Percentiles rank a stretch among this genome's conserved stretches.
Conservation (phyloP, 2,113 vertebrate species). For the Gobius niger region DNA sequence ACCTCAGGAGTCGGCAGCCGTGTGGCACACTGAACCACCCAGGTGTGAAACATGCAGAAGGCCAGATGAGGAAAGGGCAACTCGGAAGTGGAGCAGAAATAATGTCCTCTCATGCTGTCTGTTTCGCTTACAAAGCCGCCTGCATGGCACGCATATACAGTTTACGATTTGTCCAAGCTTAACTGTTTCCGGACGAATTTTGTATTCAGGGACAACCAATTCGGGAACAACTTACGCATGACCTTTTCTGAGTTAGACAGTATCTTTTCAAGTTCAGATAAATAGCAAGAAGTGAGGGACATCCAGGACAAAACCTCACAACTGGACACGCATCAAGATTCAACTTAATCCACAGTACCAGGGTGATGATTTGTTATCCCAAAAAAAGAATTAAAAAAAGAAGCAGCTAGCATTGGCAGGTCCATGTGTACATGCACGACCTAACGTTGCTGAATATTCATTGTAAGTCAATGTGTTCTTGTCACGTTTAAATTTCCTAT, state of each 20-base stretch:
- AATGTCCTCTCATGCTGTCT: constrained; percentile 26
- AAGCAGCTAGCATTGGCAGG: not conserved
- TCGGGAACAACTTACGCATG: no score
- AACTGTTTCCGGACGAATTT: no score
- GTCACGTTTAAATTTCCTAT: constrained; percentile 12
- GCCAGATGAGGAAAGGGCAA: constrained; percentile 60
- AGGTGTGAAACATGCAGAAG: constrained; percentile 65
- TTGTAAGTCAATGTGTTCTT: constrained; percentile 17
- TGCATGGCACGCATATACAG: not conserved
- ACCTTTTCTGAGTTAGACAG: no score
- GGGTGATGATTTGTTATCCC: not conserved
- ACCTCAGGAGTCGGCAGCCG: constrained; percentile 39
- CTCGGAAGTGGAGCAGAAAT: constrained; percentile 57
- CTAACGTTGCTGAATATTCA: not conserved
- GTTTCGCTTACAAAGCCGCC: constrained; percentile 29
- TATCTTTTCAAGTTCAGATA: not conserved
- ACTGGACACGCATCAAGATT: not conserved
- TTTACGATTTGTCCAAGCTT: not conserved
- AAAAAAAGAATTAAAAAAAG: not conserved
- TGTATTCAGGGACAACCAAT: no score
- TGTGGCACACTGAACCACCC: constrained; percentile 68
- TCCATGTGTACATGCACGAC: not conserved
- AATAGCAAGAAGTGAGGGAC: not conserved
- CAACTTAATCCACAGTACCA: not conserved
- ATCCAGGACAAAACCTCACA: not conserved